Conservation (phyloP, 2,797 vertebrate species). For the Xenops minutus region DNA sequence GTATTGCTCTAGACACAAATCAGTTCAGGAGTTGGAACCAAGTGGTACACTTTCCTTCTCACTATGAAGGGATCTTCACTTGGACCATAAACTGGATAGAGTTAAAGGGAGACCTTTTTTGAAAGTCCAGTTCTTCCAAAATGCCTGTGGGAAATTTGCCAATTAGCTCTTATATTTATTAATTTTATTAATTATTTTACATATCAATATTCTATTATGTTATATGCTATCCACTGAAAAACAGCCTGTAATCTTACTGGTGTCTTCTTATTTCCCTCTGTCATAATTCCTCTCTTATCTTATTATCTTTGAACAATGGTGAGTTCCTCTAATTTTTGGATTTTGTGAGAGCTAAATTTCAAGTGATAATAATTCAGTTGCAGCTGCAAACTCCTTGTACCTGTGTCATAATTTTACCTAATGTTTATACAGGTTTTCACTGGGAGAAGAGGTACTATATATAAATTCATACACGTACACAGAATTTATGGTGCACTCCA, state of each 20-base stretch:
- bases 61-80: neutral
- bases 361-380: neutral
- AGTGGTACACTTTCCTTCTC: neutral
- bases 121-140: neutral
- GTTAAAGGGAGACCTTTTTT: neutral
- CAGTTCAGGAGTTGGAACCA: slow-evolving; percentile 52
- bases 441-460: neutral
- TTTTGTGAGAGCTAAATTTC: neutral
- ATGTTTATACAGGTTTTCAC: neutral
- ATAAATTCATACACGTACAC: neutral
- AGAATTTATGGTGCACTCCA: neutral
- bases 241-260: neutral
- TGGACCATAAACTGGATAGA: neutral
- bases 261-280: neutral
- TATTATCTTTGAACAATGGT: neutral
- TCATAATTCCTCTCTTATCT: neutral
- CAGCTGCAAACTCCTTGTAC: neutral
- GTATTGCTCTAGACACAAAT: slow-evolving; percentile 80
- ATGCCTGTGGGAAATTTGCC: neutral
- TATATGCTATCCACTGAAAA: neutral
- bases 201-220: neutral
- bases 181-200: neutral
- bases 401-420: neutral
- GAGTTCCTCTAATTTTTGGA: neutral
- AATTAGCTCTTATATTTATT: neutral